A percentile compares a stretch with the other conserved stretches of the same genome.
These are phyloP conservation scores for Lasaia peninsularis DNA, from an alignment of 1,140 invertebrate species.

Conservation along the genomic window DNA sequence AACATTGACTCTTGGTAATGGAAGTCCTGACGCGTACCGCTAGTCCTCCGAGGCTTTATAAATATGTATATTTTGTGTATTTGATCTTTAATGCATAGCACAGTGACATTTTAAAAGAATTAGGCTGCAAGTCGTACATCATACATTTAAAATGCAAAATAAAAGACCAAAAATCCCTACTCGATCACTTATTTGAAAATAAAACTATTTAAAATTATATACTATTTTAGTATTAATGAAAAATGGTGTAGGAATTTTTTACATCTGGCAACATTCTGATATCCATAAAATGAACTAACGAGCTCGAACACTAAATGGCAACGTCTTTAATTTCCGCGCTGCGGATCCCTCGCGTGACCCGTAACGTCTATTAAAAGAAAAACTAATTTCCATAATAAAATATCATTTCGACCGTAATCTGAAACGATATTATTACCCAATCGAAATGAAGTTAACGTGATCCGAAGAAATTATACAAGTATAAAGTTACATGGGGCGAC, in stretches of 20 bases:
- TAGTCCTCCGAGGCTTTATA: too few species aligned
- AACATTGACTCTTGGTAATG: too few species aligned
- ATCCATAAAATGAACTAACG: constrained; percentile 42
- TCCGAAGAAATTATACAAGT: constrained; percentile 64
- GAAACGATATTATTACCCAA: constrained; percentile 54
- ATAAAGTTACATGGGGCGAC: constrained; percentile 58
- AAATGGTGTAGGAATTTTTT: too few species aligned
- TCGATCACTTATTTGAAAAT: too few species aligned
- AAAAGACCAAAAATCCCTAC: too few species aligned
- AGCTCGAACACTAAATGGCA: constrained; percentile 41
- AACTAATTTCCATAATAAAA: constrained; percentile 72
- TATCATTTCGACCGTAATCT: constrained; percentile 52
- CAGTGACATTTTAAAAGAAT: too few species aligned
- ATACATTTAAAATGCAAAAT: too few species aligned
- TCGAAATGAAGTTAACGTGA: constrained; percentile 69
- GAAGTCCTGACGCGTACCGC: too few species aligned
- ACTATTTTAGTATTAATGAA: too few species aligned
- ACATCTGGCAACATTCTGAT: constrained; percentile 19
- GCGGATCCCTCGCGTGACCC: constrained; percentile 51
- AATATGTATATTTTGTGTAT: too few species aligned
- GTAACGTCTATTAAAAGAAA: constrained; percentile 64
- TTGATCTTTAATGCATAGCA: too few species aligned
- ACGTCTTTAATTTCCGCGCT: constrained; percentile 53
- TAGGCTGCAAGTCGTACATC: too few species aligned
- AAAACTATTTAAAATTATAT: background rate